Evolutionary conservation across 1,140 invertebrate species (phyloP), one percentile per base, ranked within the genome.

Genomic region (Scaptomyza hsui): DNA sequence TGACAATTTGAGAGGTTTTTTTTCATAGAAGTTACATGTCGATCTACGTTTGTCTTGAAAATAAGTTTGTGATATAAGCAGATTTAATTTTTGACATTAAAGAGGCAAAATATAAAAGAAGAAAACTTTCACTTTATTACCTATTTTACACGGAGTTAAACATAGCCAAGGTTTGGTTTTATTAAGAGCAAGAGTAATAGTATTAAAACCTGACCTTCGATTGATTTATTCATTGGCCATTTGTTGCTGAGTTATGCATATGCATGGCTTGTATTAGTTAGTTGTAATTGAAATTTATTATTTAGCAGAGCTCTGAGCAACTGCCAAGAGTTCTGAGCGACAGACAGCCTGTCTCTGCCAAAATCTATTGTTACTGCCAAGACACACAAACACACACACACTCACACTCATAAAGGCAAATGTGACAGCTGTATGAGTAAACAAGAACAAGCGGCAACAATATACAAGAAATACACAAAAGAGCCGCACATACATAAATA

Each of bases 251-350:
- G 35, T 15, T 32, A 52, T 67, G 62, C 32, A 57, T 65, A 57
- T 57, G 53, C 39, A 21, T 44, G 48, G n/a, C 29, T 55, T 49
- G 44, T 37, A 13, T 72, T 44, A 52, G 70, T 65, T 64, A 45
- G 37, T 21, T 56, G 65, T 83, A 82, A 78, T 85, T 85, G 80
- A 83, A 83, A 83, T 83, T 71, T 82, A 83, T 83, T 85, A 72
- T 85, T 79, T 70, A 83, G 35, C 67, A 61, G 64, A 60, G 16
- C 70, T 73, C 64, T 80, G 70, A 82, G 57, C 49, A 77, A 35
- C 57, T 63, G 55, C 73, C 62, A 73, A 53, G 57, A 63, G 49
- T 35, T 24, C 7, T 26, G 51, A 44, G 19, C n/a, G 44, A 35
- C 45, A 67, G 52, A 61, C 52, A 61, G 49, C 32, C 15, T 55